Percentiles rank a stretch among this genome's conserved stretches.
Evolutionary conservation across 2,888 invertebrate species (phyloP).

Genomic region (Odontomyia ornata): DNA sequence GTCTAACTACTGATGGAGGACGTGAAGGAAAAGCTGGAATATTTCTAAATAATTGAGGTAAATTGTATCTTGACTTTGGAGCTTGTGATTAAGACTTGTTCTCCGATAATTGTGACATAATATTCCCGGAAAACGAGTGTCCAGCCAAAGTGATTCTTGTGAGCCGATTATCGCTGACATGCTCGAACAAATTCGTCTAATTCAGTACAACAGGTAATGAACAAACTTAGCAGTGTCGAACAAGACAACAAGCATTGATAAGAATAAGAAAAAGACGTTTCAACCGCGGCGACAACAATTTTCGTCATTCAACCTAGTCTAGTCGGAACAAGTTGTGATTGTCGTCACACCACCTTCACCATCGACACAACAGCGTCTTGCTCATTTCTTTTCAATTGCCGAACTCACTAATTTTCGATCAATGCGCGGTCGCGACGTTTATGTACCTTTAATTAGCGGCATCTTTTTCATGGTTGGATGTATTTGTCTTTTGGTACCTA

Average conservation of each 20-base stretch:
- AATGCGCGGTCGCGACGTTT: neutral
- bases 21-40: too few relatives aligned
- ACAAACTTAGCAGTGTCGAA: constrained; percentile 9
- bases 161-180: too few relatives aligned
- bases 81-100: too few relatives aligned
- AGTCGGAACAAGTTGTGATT: neutral
- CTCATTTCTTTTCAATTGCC: constrained; percentile 26
- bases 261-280: neutral
- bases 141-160: too few relatives aligned
- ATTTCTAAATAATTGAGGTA: too few relatives aligned
- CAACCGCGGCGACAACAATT: neutral
- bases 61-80: too few relatives aligned
- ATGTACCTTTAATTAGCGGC: constrained; percentile 34
- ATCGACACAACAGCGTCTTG: neutral
- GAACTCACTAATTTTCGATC: constrained; percentile 32
- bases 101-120: too few relatives aligned
- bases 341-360: neutral
- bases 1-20: too few relatives aligned
- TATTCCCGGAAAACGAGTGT: too few relatives aligned
- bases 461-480: constrained; percentile 27
- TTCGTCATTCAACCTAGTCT: neutral
- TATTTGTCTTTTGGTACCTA: neutral
- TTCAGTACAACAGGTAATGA: constrained; percentile 12
- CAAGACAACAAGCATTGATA: constrained; percentile 5
- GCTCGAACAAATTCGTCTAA: constrained; percentile 26